Percentiles rank a stretch among this genome's conserved stretches.
phyloP scores from a whole-genome alignment of 2,888 invertebrate species.

The Harpalus rubripes region DNA sequence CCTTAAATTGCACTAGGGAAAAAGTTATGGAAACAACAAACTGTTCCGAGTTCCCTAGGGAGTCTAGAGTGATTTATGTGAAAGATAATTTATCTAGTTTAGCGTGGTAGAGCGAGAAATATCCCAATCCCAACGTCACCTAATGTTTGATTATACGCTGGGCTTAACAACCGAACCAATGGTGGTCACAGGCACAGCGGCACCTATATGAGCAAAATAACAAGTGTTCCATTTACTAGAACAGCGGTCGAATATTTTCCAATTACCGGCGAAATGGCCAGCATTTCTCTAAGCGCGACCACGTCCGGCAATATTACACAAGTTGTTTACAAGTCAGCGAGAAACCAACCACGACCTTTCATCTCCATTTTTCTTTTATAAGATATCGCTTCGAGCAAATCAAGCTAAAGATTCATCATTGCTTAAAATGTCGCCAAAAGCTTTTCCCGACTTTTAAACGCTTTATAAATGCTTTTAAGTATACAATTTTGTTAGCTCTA shows the following conservation, averaged over 20 bases:
- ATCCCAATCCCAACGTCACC: constrained; percentile 9
- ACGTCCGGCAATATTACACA: constrained; percentile 56
- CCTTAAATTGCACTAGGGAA: background rate
- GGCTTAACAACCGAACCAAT: constrained; percentile 16
- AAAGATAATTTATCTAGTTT: constrained; percentile 43
- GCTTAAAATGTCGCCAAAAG: constrained; percentile 36
- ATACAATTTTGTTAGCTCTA: constrained; percentile 20
- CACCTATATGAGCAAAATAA: constrained; percentile 45
- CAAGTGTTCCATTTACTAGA: constrained; percentile 53
- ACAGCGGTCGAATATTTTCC: constrained; percentile 62
- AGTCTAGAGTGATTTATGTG: constrained; percentile 4
- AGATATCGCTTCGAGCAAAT: constrained; percentile 51
- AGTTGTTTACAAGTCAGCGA: constrained; percentile 59
- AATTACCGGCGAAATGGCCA: constrained; percentile 54
- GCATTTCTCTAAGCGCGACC: constrained; percentile 53
- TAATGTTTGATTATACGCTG: constrained; percentile 45
- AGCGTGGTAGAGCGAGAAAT: constrained; percentile 10
- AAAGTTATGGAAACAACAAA: background rate
- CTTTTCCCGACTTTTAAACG: constrained; percentile 29
- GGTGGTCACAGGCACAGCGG: background rate
- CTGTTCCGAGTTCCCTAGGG: background rate
- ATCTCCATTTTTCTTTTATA: constrained; percentile 45
- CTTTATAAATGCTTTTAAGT: constrained; percentile 24
- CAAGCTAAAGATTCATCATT: constrained; percentile 57
- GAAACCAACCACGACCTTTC: constrained; percentile 44